Conservation (phyloP, 1,140 invertebrate species). For the Drosophila lacteicornis region DNA sequence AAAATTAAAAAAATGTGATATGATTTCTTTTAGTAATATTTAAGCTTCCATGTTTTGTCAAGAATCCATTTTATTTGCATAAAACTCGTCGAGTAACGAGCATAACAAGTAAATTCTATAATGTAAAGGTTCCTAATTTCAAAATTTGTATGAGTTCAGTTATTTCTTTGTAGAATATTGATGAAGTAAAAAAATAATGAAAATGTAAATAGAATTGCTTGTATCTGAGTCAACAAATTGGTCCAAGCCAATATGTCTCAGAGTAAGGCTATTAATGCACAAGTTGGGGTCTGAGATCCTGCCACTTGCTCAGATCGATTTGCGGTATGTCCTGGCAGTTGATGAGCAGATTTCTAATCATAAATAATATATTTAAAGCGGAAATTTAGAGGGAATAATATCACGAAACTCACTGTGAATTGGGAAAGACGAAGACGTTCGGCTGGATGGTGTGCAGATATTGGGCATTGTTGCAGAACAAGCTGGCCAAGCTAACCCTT, state of each 20-base stretch:
- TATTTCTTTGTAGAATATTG: neutral
- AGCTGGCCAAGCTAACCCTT: constrained; percentile 91
- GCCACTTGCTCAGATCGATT: constrained; percentile 88
- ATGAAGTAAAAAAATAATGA: neutral
- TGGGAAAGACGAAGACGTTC: constrained; percentile 86
- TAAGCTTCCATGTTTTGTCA: neutral
- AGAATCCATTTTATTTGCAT: neutral
- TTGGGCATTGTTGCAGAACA: constrained; percentile 94
- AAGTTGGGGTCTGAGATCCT: constrained; percentile 74
- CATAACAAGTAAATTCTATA: neutral
- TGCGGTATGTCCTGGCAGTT: constrained; percentile 88
- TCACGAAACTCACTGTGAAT: constrained; percentile 52
- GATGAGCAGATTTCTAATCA: constrained; percentile 85
- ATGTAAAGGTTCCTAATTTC: neutral
- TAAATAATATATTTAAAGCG: neutral
- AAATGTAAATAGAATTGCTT: constrained; percentile 5
- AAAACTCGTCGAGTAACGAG: neutral
- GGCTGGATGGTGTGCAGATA: constrained; percentile 91
- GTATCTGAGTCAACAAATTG: constrained; percentile 24
- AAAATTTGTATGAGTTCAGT: neutral
- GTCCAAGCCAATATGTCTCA: constrained; percentile 6
- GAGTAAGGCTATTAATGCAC: constrained; percentile 23
- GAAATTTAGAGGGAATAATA: neutral
- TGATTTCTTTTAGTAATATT: no score
- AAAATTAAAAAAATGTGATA: neutral